Base-by-base conservation (phyloP, 2,113 vertebrate genomes). In the Sialia sialis region DNA sequence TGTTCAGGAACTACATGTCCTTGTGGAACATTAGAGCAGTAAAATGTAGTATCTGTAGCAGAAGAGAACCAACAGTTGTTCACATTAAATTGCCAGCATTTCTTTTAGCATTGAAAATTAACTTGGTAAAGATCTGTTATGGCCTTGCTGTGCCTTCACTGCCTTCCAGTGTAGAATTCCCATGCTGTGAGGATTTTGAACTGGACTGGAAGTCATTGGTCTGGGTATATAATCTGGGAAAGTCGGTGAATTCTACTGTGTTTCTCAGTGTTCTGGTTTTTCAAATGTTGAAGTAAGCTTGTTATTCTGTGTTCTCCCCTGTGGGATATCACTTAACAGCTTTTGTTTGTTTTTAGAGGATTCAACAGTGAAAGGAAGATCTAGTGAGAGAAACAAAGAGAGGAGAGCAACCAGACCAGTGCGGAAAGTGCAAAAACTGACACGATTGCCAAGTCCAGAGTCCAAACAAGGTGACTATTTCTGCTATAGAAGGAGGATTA, bases 401-500 rank as follows among this genome's bases (percentile, higher is more conserved):
- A 99, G 97, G 96, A 99, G 98, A 96, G 58, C 96, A 36, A 89
- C 97, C 34, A 99, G 98, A 90, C 98, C 98, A 66, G 97, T 98
- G 48, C 97, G 99, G 93, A 99, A 99, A 97, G 97, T 99, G 64
- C 98, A 99, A 82, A 98, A 98, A 95, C 94, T 98, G 83, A 75
- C 96, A 32, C 96, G 96, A 7, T 89, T 96, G 48, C 95, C 98
- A 82, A 98, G 98, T 87, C 96, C 97, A 39, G 98, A 99, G 75
- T 94, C 97, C 84, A 99, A 98, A 97, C 97, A 98, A 98, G 98
- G 99, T 99, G 97, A 95, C 29, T 84, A 3, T 66, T 91, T n/a
- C 34, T 90, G 1, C 44, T 82, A 16, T 51, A 69, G 32, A 39
- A 32, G 46, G 32, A 55, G 64, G 54, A 17, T 36, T 89, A n/a